Evolutionary conservation across 1,140 invertebrate species (phyloP), one percentile per base, ranked within the genome.

Genomic region (Brachionus angularis): DNA sequence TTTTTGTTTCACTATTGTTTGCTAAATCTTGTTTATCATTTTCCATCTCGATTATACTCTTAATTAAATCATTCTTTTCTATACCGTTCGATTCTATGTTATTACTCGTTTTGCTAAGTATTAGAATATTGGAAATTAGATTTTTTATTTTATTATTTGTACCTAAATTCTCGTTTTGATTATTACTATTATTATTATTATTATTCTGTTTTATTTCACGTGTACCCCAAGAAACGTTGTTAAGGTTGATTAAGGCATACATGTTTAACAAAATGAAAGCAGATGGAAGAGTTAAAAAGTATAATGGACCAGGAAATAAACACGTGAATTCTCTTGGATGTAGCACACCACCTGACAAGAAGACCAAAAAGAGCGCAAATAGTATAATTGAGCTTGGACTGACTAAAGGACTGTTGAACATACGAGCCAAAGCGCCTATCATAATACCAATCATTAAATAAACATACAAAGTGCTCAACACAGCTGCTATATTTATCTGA

Each of bases 401-500:
- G 74, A 46, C 75, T 72, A 23, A 75, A 71, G 58, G 72, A 74
- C 44, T 52, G 10, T 72, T 46, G 0, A 72, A 74, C 4, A 78
- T 76, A 5, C 74, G 75, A 1, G 77, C 74, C 3, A 78, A 73
- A 16, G 75, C 74, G 2, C 76, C 79, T 8, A 79, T 78, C 3
- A 79, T 69, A 3, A 80, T 77, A 1, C 76, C 74, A 72, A 78
- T 77, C 79, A 80, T 79, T 12, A 80, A 74, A 39, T 77, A 77
- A 0, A 76, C 74, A 69, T 79, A 81, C 0, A 82, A 71, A 10
- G 78, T 76, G 18, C 76, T 79, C 21, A 81, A 72, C 0, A 76
- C 74, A 5, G 75, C 76, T 3, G 77, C 78, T 5, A 76, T 47
- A 16, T 75, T 42, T 36, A 85, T 77, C 75, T 86, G 85, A 14